Evolutionary conservation across 2,888 invertebrate genomes (phyloP).

Genomic region (Anthrax anthrax): DNA sequence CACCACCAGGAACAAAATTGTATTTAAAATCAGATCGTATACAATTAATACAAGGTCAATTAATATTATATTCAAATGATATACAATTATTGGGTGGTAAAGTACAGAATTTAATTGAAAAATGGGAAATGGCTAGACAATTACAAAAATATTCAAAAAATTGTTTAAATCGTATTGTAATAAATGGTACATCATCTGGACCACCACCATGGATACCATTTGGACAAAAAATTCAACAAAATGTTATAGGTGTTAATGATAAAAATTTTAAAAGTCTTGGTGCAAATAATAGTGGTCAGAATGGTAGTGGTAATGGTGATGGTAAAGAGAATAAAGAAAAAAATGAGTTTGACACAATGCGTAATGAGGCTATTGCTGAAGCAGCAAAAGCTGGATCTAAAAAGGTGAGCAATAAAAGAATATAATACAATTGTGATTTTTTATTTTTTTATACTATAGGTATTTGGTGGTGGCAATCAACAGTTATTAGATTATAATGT

Average conservation of each 20-base stretch:
- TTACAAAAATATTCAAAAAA: slow-evolving; percentile 44
- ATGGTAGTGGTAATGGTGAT: slow-evolving; percentile 44
- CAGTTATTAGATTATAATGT: slow-evolving; percentile 59
- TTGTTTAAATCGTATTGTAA: slow-evolving; percentile 17
- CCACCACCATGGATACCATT: slow-evolving; percentile 89
- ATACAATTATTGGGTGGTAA: slow-evolving; percentile 69
- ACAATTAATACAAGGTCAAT: slow-evolving; percentile 53
- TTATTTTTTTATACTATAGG: slow-evolving; percentile 17
- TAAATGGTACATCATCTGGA: slow-evolving; percentile 40
- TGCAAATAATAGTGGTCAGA: slow-evolving; percentile 41
- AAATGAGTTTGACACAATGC: slow-evolving; percentile 76
- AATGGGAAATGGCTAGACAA: slow-evolving; percentile 66
- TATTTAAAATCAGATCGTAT: slow-evolving; percentile 40
- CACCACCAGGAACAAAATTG: slow-evolving; percentile 82
- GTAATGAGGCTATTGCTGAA: slow-evolving; percentile 80
- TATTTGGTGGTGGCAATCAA: slow-evolving; percentile 50
- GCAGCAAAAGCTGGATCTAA: slow-evolving; percentile 53
- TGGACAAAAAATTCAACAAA: slow-evolving; percentile 54
- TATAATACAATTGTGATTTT: background rate
- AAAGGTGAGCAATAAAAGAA: slow-evolving; percentile 29
- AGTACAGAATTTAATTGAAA: slow-evolving; percentile 68
- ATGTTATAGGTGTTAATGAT: slow-evolving; percentile 35
- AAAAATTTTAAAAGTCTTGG: slow-evolving; percentile 58
- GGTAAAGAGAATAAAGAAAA: slow-evolving; percentile 44
- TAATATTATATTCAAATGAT: slow-evolving; percentile 53